Base-by-base conservation (phyloP, 1,140 invertebrate species). In the Cyclargus thomasi region DNA sequence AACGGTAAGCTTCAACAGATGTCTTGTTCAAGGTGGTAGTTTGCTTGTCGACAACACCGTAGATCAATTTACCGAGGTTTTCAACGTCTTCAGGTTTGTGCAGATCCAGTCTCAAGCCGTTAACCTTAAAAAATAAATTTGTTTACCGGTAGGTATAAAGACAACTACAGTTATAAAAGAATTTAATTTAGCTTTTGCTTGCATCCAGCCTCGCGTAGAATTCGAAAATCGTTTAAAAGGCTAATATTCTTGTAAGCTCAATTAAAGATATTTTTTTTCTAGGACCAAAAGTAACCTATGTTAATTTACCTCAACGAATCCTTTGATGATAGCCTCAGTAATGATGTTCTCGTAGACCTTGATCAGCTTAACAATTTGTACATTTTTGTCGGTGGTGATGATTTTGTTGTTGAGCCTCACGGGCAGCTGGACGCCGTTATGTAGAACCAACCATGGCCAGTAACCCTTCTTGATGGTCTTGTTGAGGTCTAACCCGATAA, bases 381-480 rank as follows among this genome's bases (percentile, higher is more conserved):
- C 78, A 67, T 92, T 91, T 0, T 92, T 73, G 2, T 90, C 76
- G 16, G 85, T 83, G 6, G 92, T 90, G 53, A 93, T 74, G 7
- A 91, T 79, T 21, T 91, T 91, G 72, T 94, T 91, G 75, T 93
- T 91, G 14, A 92, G 82, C 69, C 95, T 93, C 29, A 90, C 85
- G 36, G 93, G 93, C 74, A 94, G 91, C 76, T 93, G 91, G 16
- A 94, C 86, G 67, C 95, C 94, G 71, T 94, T 95, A 65, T 92
- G 90, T 72, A 92, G 86, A 57, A 90, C 91, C 69, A 95, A 76
- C 79, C 93, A 91, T 0, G 94, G 92, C 76, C 93, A 92, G 87
- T 91, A 94, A 68, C 92, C 93, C 62, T 92, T 90, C 65, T 92
- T 81, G 59, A 94, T 87, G 55, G 90, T 80, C 64, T 92, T 86